Evolutionary conservation across 2,888 invertebrate genomes (phyloP).

Genomic region (Thymelicus lineola): DNA sequence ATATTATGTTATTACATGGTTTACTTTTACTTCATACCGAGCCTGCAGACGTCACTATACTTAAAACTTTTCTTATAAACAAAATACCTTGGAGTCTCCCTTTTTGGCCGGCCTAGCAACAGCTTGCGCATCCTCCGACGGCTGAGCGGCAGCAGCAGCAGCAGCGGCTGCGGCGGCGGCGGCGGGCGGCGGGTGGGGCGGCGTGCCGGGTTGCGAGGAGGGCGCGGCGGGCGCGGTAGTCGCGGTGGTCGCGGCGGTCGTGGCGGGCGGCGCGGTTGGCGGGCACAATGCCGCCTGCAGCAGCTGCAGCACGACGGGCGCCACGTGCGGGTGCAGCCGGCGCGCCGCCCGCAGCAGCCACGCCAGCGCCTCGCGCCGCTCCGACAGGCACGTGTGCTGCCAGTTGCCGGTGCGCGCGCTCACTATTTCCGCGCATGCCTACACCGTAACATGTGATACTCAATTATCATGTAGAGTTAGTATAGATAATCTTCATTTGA

Average conservation of each 20-base stretch:
- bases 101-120: constrained; percentile 26
- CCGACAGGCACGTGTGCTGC: constrained; percentile 94
- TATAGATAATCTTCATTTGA: no score
- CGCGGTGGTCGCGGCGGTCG: constrained; percentile 43
- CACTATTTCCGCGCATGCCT: constrained; percentile 96
- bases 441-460: background rate
- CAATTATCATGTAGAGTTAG: no score
- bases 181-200: constrained; percentile 81
- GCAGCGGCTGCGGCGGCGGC: constrained; percentile 94
- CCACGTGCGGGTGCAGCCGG: constrained; percentile 95
- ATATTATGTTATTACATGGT: no score
- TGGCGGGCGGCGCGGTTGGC: constrained; percentile 48
- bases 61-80: background rate
- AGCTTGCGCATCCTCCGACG: constrained; percentile 40
- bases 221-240: constrained; percentile 41
- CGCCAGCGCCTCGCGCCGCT: constrained; percentile 89
- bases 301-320: constrained; percentile 95
- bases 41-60: no score
- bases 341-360: constrained; percentile 94
- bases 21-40: no score
- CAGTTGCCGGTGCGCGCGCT: constrained; percentile 96
- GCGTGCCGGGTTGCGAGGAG: constrained; percentile 36
- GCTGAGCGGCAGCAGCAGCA: constrained; percentile 61
- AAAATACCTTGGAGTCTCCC: constrained; percentile 40
- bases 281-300: constrained; percentile 94